Conservation (phyloP, 1,140 invertebrate genomes). For the Magallana ariakensis region DNA sequence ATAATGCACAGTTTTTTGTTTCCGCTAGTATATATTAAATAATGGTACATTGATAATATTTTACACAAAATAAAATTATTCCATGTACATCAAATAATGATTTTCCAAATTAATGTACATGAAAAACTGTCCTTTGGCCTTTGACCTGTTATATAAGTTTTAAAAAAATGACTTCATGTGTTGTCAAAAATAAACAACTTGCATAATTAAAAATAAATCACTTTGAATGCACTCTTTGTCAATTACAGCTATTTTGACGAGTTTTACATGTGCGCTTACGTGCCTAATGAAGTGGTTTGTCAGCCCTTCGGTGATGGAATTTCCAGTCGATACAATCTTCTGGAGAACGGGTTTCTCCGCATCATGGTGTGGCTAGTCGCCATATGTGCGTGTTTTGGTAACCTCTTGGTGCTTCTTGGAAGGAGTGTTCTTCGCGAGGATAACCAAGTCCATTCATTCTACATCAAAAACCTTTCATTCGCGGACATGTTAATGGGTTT, state of each 20-base stretch:
- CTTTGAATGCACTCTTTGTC: not conserved
- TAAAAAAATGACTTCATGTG: no score
- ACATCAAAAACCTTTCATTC: conserved; percentile 87
- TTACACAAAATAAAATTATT: no score
- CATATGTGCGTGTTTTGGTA: conserved; percentile 84
- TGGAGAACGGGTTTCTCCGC: conserved; percentile 84
- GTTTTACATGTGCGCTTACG: conserved; percentile 86
- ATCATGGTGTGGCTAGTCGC: conserved; percentile 88
- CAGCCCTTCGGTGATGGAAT: conserved; percentile 86
- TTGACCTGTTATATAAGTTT: no score
- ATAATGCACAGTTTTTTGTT: no score
- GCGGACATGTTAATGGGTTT: conserved; percentile 90
- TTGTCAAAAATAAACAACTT: no score
- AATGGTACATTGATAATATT: no score
- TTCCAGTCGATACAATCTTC: conserved; percentile 85
- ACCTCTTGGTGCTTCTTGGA: conserved; percentile 86
- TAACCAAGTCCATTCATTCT: conserved; percentile 80
- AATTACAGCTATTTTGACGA: conserved; percentile 85
- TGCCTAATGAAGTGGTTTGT: conserved; percentile 84
- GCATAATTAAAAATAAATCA: no score
- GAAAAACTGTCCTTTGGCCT: no score
- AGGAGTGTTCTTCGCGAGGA: conserved; percentile 82
- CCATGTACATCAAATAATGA: no score
- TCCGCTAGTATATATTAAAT: no score
- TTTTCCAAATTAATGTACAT: no score